Conservation (phyloP, 2,113 vertebrate species). For the Cheirogaleus medius region DNA sequence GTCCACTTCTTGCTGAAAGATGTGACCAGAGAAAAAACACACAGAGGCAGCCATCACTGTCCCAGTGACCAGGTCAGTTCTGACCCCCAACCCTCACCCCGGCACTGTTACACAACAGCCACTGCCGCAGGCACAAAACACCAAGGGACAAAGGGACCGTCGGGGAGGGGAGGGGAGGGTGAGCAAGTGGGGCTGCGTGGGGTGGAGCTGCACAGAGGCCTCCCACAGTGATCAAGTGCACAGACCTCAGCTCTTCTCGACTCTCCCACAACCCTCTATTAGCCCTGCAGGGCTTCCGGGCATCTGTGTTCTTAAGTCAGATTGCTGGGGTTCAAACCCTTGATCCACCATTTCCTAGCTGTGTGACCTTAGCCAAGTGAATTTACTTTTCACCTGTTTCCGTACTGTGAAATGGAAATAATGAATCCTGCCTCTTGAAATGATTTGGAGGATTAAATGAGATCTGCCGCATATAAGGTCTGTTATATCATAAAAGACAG, state of each 20-base stretch:
- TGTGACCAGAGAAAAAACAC: neutral
- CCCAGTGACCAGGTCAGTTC: conserved; percentile 23
- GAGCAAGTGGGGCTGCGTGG: neutral
- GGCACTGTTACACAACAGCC: conserved; percentile 40
- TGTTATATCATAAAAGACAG: neutral
- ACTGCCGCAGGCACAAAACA: neutral
- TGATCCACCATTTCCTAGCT: conserved; percentile 19
- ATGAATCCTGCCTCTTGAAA: neutral
- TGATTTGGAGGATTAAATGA: conserved; percentile 39
- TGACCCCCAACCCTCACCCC: neutral
- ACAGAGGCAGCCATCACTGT: neutral
- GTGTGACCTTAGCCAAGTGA: conserved; percentile 34
- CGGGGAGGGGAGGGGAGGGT: neutral
- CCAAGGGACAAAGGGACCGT: neutral
- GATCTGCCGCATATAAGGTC: neutral
- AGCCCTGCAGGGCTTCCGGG: neutral
- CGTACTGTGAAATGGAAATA: neutral
- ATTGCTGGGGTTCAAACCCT: neutral
- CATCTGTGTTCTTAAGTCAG: conserved; percentile 40
- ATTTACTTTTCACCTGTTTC: conserved; percentile 45
- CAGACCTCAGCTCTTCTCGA: neutral
- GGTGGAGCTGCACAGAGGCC: conserved; percentile 44
- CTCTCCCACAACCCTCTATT: conserved; percentile 13
- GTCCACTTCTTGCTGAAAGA: neutral
- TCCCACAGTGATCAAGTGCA: conserved; percentile 22